A percentile compares a stretch with the other conserved stretches of the same genome.
Evolutionary conservation across 2,113 vertebrate species (phyloP).

Genomic region (Meriones unguiculatus): DNA sequence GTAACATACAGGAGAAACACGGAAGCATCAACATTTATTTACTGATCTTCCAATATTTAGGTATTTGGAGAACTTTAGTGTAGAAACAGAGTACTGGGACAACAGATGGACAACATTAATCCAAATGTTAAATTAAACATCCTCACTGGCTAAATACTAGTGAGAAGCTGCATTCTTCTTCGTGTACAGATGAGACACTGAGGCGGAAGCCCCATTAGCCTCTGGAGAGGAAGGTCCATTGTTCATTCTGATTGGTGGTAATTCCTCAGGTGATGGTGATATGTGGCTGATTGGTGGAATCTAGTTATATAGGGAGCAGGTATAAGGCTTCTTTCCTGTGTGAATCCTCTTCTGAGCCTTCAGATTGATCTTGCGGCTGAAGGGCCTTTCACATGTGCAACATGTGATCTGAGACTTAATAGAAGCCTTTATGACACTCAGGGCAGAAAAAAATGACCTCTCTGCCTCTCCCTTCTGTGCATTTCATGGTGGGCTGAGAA

Average conservation of each 20-base stretch:
- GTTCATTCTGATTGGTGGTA: background rate
- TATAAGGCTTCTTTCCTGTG: slow-evolving; percentile 7
- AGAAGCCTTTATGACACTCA: slow-evolving; percentile 17
- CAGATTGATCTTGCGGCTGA: slow-evolving; percentile 31
- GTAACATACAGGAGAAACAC: background rate
- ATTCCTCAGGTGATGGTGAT: slow-evolving; percentile 7
- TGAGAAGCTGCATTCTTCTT: background rate
- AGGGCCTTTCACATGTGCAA: background rate
- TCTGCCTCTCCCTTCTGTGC: slow-evolving; percentile 23
- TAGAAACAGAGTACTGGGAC: background rate
- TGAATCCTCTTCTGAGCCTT: slow-evolving; percentile 50
- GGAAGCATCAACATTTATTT: background rate
- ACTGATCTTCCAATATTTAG: background rate
- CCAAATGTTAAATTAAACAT: background rate
- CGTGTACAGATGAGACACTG: background rate
- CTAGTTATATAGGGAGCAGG: background rate
- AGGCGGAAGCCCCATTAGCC: fast-evolving
- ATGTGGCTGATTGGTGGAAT: slow-evolving; percentile 62
- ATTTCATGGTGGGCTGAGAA: background rate
- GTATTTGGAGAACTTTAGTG: background rate
- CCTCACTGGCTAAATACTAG: background rate
- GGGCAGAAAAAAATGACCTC: background rate
- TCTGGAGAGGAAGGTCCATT: background rate
- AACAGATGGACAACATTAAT: too few relatives aligned
- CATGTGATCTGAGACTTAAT: background rate